Conservation (phyloP, 2,113 vertebrate genomes). For the Limnothrissa miodon region DNA sequence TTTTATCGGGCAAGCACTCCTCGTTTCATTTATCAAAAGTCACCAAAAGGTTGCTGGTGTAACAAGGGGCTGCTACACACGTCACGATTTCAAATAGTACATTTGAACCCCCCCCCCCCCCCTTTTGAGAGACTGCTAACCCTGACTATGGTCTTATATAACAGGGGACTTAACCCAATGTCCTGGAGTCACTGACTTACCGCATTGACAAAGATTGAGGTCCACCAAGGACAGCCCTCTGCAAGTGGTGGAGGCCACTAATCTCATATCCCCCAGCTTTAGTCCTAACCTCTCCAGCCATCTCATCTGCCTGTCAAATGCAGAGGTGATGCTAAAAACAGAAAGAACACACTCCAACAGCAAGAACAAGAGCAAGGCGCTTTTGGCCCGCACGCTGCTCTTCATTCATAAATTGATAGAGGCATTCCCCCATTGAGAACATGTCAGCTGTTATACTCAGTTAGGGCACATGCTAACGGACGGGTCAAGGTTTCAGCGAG, state of each 20-base stretch:
- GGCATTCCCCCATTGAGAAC: neutral
- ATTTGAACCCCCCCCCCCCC: neutral
- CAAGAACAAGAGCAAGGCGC: too few relatives aligned
- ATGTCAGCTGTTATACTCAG: neutral
- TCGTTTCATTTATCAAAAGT: slow-evolving; percentile 5
- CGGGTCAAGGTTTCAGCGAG: neutral
- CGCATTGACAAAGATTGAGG: neutral
- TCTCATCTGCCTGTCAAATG: neutral
- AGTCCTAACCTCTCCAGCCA: neutral
- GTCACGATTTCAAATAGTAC: neutral
- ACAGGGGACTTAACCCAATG: neutral
- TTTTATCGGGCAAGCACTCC: neutral
- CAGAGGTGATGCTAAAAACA: neutral
- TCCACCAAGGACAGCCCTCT: neutral
- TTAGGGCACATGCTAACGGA: neutral
- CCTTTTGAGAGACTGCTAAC: neutral
- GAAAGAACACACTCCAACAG: neutral
- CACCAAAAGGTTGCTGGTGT: neutral
- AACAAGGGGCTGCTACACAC: neutral
- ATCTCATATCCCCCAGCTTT: neutral
- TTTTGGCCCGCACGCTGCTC: neutral
- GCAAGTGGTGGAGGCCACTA: neutral
- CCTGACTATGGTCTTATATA: neutral
- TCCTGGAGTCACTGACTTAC: neutral
- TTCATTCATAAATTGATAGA: neutral